These are phyloP conservation scores for Vidua macroura DNA, from an alignment of 2,113 vertebrate genomes.

Conservation along the genomic window DNA sequence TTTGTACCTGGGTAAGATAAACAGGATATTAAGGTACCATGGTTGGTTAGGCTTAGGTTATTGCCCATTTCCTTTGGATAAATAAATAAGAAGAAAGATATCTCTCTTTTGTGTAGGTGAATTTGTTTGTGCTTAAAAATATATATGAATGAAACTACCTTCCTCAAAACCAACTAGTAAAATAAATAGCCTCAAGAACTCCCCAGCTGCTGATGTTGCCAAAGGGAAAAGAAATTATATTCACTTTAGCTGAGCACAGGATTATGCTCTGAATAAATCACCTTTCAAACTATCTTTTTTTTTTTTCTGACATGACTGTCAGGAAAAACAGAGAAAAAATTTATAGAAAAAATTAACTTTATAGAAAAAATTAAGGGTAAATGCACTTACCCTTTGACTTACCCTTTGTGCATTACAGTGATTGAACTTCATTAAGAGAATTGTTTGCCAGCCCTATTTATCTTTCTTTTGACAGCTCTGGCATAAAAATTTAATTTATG, in stretches of 20 bases:
- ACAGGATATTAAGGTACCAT: neutral
- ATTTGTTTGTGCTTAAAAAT: neutral
- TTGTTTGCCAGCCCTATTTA: conserved; percentile 63
- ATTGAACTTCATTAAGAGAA: conserved; percentile 69
- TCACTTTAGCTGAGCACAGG: neutral
- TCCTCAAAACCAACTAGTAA: neutral
- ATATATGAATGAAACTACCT: neutral
- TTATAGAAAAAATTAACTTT: conserved; percentile 60
- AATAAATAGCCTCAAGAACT: neutral
- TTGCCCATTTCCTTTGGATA: neutral
- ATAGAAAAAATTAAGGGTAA: no score
- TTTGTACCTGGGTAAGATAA: neutral
- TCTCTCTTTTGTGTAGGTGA: neutral
- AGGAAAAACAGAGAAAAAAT: conserved; percentile 62
- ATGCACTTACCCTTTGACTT: conserved; percentile 60
- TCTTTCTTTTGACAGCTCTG: conserved; percentile 63
- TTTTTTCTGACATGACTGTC: conserved; percentile 31
- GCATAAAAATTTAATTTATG: conserved; percentile 75
- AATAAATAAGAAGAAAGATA: neutral
- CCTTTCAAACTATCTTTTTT: conserved; percentile 14
- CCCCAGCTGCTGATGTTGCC: neutral
- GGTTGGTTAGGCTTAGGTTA: neutral
- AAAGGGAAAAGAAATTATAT: neutral
- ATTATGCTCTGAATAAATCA: neutral
- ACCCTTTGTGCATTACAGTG: conserved; percentile 43